Base-by-base conservation (phyloP, 2,888 invertebrate genomes). In the Iselma pallidipennis region DNA sequence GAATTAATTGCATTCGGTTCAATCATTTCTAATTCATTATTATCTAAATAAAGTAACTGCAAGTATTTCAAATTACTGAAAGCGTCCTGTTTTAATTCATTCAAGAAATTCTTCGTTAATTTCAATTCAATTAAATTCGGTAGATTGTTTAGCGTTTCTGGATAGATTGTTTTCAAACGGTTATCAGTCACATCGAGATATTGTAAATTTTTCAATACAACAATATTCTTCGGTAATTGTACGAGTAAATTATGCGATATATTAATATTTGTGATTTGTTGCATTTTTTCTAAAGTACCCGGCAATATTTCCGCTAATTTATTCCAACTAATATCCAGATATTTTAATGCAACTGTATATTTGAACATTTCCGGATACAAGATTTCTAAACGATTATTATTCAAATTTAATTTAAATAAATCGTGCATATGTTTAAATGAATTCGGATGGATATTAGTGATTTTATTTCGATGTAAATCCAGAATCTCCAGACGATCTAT, bases 101-200 rank as follows among this genome's bases (percentile, higher is more conserved):
- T 83, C 42, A 95, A 86, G 71, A 88, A 88, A 80, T 95, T 95
- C 69, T 89, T 86, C 3, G 91, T 89, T 65, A 94, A 82, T 68
- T 88, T 88, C 33, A 95, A 85, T 74, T 90, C 89, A 49, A 85
- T 85, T 16, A 95, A 83, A 48, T 88, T 86, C 33, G 87, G 86
- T 74, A 94, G 83, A 66, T 87, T 89, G 65, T 87, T 88, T 54
- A 95, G 83, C 0, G 88, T 85, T 69, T 89, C 89, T 0, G 89
- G 86, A 57, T 90, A 87, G 58, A 94, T 84, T 59, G 85, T 83
- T 70, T 88, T 87, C 37, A 95, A 85, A 65, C 90, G 86, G 80
- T 95, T 95, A 76, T 87, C 88, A 75, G 92, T 92, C 60, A 94
- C 83, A 78, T 95, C 93, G 50, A 95, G 83, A 58, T 88, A 83